These are phyloP conservation scores for Drosophila santomea DNA, from an alignment of 1,140 invertebrate genomes.

Conservation along the genomic window DNA sequence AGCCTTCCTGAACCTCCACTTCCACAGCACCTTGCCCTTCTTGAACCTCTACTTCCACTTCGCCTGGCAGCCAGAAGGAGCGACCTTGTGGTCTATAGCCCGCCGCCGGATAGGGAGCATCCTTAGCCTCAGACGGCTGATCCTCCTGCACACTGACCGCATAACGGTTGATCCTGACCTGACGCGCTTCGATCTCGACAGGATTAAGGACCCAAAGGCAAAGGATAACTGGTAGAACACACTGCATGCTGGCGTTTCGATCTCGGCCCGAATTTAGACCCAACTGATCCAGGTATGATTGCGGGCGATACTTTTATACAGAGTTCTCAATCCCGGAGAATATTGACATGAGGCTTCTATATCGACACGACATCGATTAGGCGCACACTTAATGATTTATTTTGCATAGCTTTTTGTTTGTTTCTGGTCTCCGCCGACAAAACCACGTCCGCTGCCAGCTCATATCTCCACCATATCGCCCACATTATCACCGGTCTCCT, in stretches of 20 bases:
- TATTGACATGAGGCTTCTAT: conserved; percentile 39
- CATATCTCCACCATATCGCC: conserved; percentile 48
- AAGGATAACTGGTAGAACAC: conserved; percentile 31
- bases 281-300: conserved; percentile 56
- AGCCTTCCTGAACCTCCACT: conserved; percentile 24
- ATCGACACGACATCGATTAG: conserved; percentile 68
- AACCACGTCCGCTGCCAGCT: conserved; percentile 56
- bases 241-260: conserved; percentile 50
- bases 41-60: conserved; percentile 18
- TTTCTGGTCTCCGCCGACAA: conserved; percentile 46
- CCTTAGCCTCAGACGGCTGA: conserved; percentile 50
- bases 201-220: conserved; percentile 27
- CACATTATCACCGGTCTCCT: conserved; percentile 19
- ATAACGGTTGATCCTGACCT: conserved; percentile 76
- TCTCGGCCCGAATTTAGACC: conserved; percentile 33
- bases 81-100: conserved; percentile 65
- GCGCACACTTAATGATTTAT: conserved; percentile 78
- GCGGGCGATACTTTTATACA: conserved; percentile 62
- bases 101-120: conserved; percentile 63
- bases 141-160: conserved; percentile 69
- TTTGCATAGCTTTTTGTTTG: conserved; percentile 54
- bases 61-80: conserved; percentile 63
- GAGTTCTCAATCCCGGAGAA: conserved; percentile 57
- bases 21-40: conserved; percentile 1
- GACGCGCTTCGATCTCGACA: conserved; percentile 43